Percentiles rank a stretch among this genome's conserved stretches.
Conservation (phyloP, 2,888 invertebrate genomes). For the Nezara viridula region DNA sequence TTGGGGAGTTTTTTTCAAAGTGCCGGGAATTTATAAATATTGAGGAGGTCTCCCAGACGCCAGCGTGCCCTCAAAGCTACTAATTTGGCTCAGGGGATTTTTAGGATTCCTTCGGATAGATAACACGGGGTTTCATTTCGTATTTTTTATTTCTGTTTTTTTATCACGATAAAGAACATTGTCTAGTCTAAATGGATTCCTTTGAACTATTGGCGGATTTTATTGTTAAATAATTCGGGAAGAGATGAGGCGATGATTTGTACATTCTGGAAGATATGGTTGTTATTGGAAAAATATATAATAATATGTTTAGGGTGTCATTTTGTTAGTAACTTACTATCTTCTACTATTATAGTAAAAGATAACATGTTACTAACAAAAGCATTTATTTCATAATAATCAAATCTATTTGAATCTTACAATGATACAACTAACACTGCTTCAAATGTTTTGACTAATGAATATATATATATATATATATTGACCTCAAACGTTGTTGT, state of each 20-base stretch:
- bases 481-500: no score
- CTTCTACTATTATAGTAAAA: no score
- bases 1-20: constrained; percentile 18
- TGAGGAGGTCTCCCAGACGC: constrained; percentile 9
- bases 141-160: not conserved
- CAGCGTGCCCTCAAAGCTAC: not conserved
- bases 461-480: no score
- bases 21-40: constrained; percentile 28
- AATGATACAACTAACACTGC: no score
- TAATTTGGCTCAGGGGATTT: not conserved
- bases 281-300: no score
- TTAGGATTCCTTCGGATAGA: not conserved
- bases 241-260: not conserved
- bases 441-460: no score
- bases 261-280: not conserved
- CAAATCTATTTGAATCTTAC: no score
- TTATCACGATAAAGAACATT: not conserved
- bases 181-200: not conserved
- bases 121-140: not conserved
- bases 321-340: no score
- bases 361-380: no score
- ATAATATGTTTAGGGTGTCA: no score
- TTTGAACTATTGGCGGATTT: not conserved
- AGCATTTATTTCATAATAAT: no score
- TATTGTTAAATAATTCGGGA: not conserved